These are phyloP conservation scores for Trachops cirrhosus DNA, from an alignment of 2,797 vertebrate species.

Conservation along the genomic window DNA sequence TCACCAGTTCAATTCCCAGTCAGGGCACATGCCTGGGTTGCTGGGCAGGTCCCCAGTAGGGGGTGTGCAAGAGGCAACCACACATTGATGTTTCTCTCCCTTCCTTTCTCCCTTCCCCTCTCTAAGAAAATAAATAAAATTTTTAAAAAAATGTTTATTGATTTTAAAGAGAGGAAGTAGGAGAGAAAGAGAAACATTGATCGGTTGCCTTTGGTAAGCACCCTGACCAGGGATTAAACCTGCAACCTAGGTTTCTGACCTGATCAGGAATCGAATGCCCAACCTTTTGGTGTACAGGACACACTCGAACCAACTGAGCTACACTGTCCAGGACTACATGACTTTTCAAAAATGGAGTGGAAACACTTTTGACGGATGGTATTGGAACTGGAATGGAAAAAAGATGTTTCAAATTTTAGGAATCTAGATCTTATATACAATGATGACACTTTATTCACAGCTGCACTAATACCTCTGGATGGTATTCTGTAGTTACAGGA, in stretches of 20 bases:
- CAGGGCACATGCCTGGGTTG: no score
- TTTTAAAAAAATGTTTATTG: neutral
- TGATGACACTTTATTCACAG: conserved; percentile 16
- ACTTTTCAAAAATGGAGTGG: neutral
- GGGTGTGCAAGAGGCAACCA: no score
- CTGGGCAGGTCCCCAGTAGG: no score
- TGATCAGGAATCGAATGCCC: neutral
- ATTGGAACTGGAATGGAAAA: conserved; percentile 32
- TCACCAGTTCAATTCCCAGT: no score
- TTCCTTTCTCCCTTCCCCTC: no score
- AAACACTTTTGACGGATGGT: conserved; percentile 8
- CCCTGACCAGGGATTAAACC: no score
- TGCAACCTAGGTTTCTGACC: neutral
- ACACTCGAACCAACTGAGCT: neutral
- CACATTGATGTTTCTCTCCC: no score
- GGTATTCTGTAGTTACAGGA: neutral
- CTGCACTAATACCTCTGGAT: neutral
- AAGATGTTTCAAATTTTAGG: conserved; percentile 31
- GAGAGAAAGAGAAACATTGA: neutral
- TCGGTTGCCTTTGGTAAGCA: neutral
- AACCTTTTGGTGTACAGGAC: neutral
- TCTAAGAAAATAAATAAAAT: no score
- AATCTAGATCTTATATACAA: neutral
- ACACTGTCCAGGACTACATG: neutral
- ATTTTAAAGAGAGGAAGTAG: neutral